Evolutionary conservation across 2,888 invertebrate genomes (phyloP).

Genomic region (Elysia crispata): DNA sequence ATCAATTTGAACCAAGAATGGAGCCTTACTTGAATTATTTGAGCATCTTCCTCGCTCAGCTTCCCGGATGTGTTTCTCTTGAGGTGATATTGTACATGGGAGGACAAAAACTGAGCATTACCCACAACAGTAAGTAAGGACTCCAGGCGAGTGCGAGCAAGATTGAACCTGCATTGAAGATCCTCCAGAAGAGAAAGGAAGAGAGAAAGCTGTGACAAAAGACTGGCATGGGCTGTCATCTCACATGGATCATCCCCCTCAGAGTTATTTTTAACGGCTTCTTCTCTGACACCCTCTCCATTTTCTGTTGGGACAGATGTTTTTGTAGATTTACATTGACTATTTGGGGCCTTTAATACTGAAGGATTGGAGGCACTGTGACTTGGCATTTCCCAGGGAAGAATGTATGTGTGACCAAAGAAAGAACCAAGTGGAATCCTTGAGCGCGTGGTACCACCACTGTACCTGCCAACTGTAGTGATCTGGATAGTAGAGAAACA

Average conservation of each 20-base stretch:
- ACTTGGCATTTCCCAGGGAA: slow-evolving; percentile 81
- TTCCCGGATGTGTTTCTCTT: slow-evolving; percentile 78
- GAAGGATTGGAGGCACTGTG: not conserved
- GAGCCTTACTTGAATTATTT: slow-evolving; percentile 72
- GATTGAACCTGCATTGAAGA: slow-evolving; percentile 87
- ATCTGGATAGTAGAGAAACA: slow-evolving; percentile 81
- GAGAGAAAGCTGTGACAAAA: slow-evolving; percentile 80
- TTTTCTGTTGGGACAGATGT: too few species aligned
- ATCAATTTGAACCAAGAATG: not conserved
- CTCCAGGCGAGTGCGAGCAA: slow-evolving; percentile 90
- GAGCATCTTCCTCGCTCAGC: slow-evolving; percentile 78
- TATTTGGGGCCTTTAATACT: not conserved
- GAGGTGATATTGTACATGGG: slow-evolving; percentile 84
- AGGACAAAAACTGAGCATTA: slow-evolving; percentile 73
- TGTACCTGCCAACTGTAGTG: slow-evolving; percentile 93
- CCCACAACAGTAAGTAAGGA: slow-evolving; percentile 81
- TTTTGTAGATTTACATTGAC: too few species aligned
- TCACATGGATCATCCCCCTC: slow-evolving; percentile 22
- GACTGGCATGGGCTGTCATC: slow-evolving; percentile 62
- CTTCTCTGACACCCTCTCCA: too few species aligned
- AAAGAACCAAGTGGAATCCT: slow-evolving; percentile 95
- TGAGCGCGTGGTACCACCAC: slow-evolving; percentile 92
- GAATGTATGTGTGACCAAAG: slow-evolving; percentile 89
- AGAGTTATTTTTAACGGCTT: not conserved
- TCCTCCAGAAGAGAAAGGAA: slow-evolving; percentile 87